phyloP scores from a whole-genome alignment of 92 coral and sea anemone genomes.

The Umimayanthus kanabou region DNA sequence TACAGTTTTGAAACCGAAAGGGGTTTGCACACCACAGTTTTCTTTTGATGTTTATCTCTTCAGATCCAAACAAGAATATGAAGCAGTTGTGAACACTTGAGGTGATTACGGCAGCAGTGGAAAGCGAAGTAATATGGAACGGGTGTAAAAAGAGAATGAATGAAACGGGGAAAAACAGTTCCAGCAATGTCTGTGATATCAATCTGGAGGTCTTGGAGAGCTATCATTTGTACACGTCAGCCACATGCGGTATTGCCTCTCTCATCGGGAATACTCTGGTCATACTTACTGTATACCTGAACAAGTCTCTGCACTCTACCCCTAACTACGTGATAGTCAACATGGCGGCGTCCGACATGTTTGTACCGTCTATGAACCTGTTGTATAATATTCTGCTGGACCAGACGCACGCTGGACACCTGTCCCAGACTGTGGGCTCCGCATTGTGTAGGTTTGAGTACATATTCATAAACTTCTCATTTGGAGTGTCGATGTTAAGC shows the following conservation, averaged over 20 bases:
- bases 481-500: constrained; percentile 41
- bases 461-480: constrained; percentile 29
- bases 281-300: constrained; percentile 30
- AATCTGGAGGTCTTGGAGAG: not conserved
- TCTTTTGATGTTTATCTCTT: no score
- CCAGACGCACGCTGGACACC: constrained; percentile 20
- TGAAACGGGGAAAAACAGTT: not conserved
- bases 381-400: constrained; percentile 17
- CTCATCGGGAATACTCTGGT: constrained; percentile 33
- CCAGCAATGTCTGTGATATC: constrained; percentile 3
- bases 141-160: not conserved
- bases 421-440: constrained; percentile 9
- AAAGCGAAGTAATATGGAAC: not conserved
- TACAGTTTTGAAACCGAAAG: not conserved
- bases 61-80: not conserved
- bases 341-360: constrained; percentile 32
- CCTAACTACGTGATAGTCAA: constrained; percentile 40
- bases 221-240: constrained; percentile 34
- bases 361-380: constrained; percentile 15
- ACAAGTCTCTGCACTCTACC: constrained; percentile 28
- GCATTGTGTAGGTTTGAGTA: constrained; percentile 36
- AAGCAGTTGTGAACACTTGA: not conserved
- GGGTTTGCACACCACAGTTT: not conserved
- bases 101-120: not conserved
- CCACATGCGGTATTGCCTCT: constrained; percentile 28